phyloP scores from a whole-genome alignment of 2,113 vertebrate species.

The Cepphus grylle region DNA sequence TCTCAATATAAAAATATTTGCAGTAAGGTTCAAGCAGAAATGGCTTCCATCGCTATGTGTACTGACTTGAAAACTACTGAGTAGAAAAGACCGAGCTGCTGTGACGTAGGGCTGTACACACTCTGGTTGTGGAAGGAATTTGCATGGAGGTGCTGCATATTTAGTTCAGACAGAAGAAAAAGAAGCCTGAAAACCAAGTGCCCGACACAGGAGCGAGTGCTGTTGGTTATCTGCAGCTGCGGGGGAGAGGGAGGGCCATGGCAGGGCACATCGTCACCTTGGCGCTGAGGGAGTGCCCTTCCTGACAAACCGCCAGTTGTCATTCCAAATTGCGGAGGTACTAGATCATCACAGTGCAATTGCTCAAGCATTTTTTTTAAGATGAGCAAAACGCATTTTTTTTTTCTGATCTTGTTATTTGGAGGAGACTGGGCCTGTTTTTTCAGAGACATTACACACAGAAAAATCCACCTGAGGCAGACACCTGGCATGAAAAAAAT shows the following conservation, averaged over 20 bases:
- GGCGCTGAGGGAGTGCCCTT: not conserved
- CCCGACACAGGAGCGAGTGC: not conserved
- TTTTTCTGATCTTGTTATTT: not conserved
- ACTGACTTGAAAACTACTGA: not conserved
- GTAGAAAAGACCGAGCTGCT: not conserved
- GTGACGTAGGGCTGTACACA: accelerated
- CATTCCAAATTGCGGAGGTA: not conserved
- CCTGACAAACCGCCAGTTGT: not conserved
- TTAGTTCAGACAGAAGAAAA: not conserved
- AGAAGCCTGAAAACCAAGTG: not conserved
- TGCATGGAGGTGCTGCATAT: not conserved
- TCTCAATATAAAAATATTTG: not conserved
- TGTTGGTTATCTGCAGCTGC: not conserved
- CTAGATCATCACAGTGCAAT: not conserved
- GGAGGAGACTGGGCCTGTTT: constrained; percentile 7
- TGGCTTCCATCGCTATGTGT: not conserved
- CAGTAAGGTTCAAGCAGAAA: not conserved
- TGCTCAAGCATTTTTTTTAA: not conserved
- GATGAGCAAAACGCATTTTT: not conserved
- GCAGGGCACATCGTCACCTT: not conserved
- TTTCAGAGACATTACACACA: not conserved
- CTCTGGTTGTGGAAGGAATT: not conserved
- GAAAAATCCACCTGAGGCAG: not conserved
- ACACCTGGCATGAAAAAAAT: not conserved
- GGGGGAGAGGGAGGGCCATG: not conserved